phyloP scores from a whole-genome alignment of 1,140 invertebrate genomes.

The Tetragonula clypearis region DNA sequence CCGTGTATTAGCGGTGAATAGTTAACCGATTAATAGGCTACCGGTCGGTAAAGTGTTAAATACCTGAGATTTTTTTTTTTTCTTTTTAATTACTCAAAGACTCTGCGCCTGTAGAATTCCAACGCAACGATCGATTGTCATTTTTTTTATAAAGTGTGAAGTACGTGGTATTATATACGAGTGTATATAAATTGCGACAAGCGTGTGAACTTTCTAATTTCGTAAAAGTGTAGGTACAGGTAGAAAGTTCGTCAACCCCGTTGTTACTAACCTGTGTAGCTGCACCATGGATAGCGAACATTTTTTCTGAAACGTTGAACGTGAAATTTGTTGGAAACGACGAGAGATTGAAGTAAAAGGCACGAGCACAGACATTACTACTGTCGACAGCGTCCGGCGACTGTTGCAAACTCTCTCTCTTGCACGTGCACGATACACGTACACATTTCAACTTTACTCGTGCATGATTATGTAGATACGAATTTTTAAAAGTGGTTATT shows the following conservation, averaged over 20 bases:
- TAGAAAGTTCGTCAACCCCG: neutral
- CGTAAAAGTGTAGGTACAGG: neutral
- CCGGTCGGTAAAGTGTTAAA: too few relatives aligned
- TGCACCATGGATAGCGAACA: neutral
- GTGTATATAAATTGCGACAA: neutral
- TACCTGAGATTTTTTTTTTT: neutral
- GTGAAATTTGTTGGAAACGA: neutral
- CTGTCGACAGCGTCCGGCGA: slow-evolving; percentile 14
- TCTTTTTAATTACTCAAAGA: neutral
- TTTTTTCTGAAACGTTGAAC: neutral
- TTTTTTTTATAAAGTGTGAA: neutral
- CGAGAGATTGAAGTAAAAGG: neutral
- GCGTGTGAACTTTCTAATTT: slow-evolving; percentile 7
- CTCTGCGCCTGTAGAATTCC: too few relatives aligned
- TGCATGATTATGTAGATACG: neutral
- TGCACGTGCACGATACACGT: slow-evolving; percentile 22
- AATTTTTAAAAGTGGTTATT: neutral
- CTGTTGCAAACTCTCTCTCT: slow-evolving; percentile 49
- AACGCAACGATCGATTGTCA: neutral
- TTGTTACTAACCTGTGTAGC: neutral
- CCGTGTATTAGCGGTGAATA: too few relatives aligned
- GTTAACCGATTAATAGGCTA: too few relatives aligned
- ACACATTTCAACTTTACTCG: neutral
- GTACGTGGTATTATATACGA: neutral
- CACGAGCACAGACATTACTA: slow-evolving; percentile 19